These are phyloP conservation scores for Dichetophora obliterata DNA, from an alignment of 2,888 invertebrate species.

Conservation along the genomic window DNA sequence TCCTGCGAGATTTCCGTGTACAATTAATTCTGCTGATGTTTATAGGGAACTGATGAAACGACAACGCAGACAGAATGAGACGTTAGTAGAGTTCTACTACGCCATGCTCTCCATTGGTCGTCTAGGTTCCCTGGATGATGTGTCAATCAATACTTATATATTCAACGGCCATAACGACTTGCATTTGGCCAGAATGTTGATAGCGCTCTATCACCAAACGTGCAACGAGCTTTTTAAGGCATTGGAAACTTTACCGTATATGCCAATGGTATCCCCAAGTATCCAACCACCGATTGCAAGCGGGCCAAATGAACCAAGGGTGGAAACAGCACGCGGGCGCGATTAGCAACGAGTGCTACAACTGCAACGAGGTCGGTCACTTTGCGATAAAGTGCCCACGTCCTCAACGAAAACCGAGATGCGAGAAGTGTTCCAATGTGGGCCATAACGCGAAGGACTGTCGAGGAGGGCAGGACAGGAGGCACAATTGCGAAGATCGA, in stretches of 20 bases:
- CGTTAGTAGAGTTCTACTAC: conserved; percentile 36
- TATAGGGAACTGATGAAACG: conserved; percentile 41
- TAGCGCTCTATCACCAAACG: conserved; percentile 19
- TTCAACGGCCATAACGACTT: conserved; percentile 43
- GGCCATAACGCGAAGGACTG: conserved; percentile 45
- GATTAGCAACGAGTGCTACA: conserved; percentile 38
- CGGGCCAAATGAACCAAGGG: not conserved
- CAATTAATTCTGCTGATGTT: conserved; percentile 40
- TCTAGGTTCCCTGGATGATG: conserved; percentile 36
- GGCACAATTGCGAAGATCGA: conserved; percentile 30
- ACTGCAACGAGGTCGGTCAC: no score
- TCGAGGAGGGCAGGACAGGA: conserved; percentile 4
- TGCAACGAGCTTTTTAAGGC: conserved; percentile 38
- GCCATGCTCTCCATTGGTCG: conserved; percentile 42
- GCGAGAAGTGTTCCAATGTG: conserved; percentile 34
- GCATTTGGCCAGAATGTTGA: conserved; percentile 31
- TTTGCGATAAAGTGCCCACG: no score
- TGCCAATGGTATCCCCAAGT: not conserved
- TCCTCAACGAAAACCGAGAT: conserved; percentile 41
- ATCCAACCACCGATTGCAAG: not conserved
- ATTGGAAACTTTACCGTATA: conserved; percentile 24
- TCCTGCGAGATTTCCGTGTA: not conserved
- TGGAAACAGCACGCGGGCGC: not conserved
- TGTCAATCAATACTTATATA: conserved; percentile 42
- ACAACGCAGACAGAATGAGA: conserved; percentile 20